Evolutionary conservation across 2,888 invertebrate genomes (phyloP).

Genomic region (Heliconius cydno): DNA sequence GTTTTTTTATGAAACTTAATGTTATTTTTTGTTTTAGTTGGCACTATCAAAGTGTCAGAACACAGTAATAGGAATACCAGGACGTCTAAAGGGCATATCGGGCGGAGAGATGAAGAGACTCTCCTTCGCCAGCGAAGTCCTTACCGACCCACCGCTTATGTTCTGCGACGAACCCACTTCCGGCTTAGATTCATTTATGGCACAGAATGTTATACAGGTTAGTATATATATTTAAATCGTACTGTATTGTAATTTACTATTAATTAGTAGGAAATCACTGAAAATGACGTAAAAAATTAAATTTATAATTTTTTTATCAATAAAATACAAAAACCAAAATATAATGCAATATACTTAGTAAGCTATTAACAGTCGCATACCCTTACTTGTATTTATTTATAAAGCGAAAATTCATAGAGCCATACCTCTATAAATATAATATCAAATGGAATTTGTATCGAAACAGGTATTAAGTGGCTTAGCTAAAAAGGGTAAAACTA

Average conservation of each 20-base stretch:
- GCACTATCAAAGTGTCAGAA: conserved; percentile 95
- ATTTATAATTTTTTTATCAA: too few relatives aligned
- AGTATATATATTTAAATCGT: conserved; percentile 41
- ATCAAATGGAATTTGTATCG: not conserved
- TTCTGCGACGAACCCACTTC: conserved; percentile 99
- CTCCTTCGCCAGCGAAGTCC: conserved; percentile 97
- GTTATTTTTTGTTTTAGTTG: conserved; percentile 82
- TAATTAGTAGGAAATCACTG: too few relatives aligned
- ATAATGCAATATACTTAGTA: too few relatives aligned
- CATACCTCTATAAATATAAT: too few relatives aligned
- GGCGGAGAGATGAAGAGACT: conserved; percentile 98
- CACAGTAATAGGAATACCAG: conserved; percentile 94
- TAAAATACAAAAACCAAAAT: too few relatives aligned
- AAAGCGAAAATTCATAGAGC: too few relatives aligned
- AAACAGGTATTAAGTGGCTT: conserved; percentile 86
- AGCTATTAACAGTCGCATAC: too few relatives aligned
- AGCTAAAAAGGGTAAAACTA: conserved; percentile 92
- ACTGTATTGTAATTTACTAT: too few relatives aligned
- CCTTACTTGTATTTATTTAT: too few relatives aligned
- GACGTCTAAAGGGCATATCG: conserved; percentile 94
- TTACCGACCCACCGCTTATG: conserved; percentile 97
- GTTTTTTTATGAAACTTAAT: too few relatives aligned
- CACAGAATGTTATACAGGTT: conserved; percentile 94
- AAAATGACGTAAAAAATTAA: too few relatives aligned
- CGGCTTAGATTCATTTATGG: conserved; percentile 98